Conservation (phyloP, 1,140 invertebrate genomes). For the Formica selysi region DNA sequence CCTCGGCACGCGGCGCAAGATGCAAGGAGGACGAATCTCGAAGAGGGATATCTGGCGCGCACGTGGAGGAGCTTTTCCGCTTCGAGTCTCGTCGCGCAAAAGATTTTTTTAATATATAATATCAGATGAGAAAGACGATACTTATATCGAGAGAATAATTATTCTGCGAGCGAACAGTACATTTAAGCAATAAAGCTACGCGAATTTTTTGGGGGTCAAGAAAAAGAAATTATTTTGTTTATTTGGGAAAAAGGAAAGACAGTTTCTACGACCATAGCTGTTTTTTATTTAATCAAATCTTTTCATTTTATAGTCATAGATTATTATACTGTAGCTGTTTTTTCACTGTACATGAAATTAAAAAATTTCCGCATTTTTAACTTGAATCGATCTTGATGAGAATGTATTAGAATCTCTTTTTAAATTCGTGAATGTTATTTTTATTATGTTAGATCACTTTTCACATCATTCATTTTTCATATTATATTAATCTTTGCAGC, state of each 20-base stretch:
- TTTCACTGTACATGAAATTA: neutral
- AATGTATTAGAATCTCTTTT: neutral
- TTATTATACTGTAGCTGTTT: neutral
- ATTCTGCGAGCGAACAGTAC: neutral
- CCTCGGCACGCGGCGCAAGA: constrained; percentile 14
- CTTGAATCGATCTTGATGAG: too few relatives aligned
- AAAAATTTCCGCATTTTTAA: neutral
- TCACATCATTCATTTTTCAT: neutral
- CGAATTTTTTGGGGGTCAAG: neutral
- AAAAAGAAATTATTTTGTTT: neutral
- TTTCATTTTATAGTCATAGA: neutral
- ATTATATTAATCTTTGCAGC: too few relatives aligned
- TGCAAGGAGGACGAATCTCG: neutral
- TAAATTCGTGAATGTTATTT: neutral
- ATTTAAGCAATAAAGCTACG: neutral
- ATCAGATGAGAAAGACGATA: neutral
- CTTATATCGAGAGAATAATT: neutral
- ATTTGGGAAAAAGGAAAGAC: neutral
- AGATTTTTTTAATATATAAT: neutral
- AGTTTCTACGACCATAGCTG: neutral
- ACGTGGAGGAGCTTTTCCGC: constrained; percentile 35
- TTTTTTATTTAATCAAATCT: neutral
- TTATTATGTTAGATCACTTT: neutral
- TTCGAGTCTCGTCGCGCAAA: neutral
- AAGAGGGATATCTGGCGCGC: constrained; percentile 54